Percentiles rank a stretch among this genome's conserved stretches.
phyloP scores from a whole-genome alignment of 2,113 vertebrate species.

The Paradoxurus hermaphroditus region DNA sequence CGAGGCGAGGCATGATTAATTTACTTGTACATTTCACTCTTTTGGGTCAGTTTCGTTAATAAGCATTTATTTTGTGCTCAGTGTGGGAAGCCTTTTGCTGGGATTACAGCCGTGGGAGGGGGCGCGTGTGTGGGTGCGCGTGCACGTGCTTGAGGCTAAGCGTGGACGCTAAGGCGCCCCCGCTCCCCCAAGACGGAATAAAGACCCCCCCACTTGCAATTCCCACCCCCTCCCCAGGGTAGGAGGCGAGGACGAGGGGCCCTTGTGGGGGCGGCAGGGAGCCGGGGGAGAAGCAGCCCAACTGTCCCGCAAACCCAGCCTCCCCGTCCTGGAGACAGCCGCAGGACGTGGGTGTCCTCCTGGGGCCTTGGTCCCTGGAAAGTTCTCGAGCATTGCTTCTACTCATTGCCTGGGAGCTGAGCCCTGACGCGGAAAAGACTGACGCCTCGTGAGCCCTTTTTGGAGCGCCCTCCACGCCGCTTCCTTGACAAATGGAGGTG shows the following conservation, averaged over 20 bases:
- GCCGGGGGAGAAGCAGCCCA: neutral
- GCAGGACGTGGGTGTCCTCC: neutral
- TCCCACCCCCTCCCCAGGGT: neutral
- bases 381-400: neutral
- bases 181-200: neutral
- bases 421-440: neutral
- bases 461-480: neutral
- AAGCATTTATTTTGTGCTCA: conserved; percentile 47
- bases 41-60: conserved; percentile 52
- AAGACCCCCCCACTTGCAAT: neutral
- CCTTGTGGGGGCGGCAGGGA: neutral
- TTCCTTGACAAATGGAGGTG: neutral
- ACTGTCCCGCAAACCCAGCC: neutral
- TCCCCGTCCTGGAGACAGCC: neutral
- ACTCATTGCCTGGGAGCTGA: neutral
- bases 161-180: neutral
- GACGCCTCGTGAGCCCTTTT: neutral
- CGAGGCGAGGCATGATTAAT: conserved; percentile 25
- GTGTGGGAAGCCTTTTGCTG: neutral
- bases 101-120: neutral
- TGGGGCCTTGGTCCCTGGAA: neutral
- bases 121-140: neutral
- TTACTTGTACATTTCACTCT: conserved; percentile 41
- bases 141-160: neutral
- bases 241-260: neutral